These are phyloP conservation scores for Ceratina japonica DNA, from an alignment of 1,140 invertebrate species.

Conservation along the genomic window DNA sequence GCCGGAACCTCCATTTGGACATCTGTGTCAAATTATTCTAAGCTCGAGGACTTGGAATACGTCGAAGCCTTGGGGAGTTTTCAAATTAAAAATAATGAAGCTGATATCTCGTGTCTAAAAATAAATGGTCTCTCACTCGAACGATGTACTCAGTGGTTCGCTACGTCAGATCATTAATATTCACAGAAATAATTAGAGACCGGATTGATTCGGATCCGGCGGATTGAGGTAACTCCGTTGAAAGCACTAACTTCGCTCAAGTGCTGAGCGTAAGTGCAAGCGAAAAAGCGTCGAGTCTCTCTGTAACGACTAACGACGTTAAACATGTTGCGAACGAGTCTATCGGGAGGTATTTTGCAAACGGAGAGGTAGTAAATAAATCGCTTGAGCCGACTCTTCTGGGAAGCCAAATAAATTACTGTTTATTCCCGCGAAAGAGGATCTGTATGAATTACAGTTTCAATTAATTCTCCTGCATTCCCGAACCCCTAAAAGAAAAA, in stretches of 20 bases:
- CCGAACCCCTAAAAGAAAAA: no score
- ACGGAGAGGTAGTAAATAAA: neutral
- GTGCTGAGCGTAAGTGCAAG: neutral
- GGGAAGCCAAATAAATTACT: neutral
- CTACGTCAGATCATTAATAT: neutral
- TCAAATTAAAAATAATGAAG: no score
- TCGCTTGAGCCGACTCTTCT: neutral
- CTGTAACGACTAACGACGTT: slow-evolving; percentile 16
- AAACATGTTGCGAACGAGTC: slow-evolving; percentile 38
- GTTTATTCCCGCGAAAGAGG: neutral
- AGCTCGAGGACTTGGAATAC: no score
- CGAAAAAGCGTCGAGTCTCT: neutral
- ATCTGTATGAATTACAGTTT: neutral
- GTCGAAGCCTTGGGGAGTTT: no score
- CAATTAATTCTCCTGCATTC: neutral
- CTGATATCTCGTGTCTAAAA: no score
- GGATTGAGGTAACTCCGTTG: no score
- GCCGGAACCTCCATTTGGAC: no score
- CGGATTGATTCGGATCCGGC: no score
- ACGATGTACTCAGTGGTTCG: neutral
- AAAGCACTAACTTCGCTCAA: neutral
- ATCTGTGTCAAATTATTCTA: no score
- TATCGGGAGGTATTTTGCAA: slow-evolving; percentile 11
- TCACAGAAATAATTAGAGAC: neutral
- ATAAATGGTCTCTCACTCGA: neutral